A percentile compares a stretch with the other conserved stretches of the same genome.
Conservation (phyloP, 2,113 vertebrate genomes). For the Pseudopipra pipra region DNA sequence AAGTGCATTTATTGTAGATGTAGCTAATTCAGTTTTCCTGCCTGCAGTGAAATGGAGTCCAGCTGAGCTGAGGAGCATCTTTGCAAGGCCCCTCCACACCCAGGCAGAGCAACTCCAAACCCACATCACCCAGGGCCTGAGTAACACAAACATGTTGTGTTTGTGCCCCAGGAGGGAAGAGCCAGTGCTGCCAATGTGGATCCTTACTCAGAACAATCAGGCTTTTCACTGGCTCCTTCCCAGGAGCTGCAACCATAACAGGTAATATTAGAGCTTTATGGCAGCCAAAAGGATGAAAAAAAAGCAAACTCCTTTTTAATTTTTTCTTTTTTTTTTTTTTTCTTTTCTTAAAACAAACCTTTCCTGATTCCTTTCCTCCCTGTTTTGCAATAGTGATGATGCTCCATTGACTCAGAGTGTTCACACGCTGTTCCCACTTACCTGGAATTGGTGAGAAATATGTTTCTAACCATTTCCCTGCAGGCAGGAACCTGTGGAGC, state of each 20-base stretch:
- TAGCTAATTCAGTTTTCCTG: neutral
- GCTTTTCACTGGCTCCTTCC: neutral
- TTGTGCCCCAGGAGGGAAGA: neutral
- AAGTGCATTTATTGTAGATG: neutral
- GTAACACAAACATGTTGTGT: fast-evolving
- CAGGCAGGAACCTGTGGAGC: neutral
- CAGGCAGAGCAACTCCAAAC: neutral
- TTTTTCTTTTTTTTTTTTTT: no score
- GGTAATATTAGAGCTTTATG: neutral
- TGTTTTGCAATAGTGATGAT: neutral
- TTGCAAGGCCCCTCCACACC: neutral
- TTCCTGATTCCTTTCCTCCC: neutral
- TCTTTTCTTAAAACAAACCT: neutral
- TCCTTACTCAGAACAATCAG: neutral
- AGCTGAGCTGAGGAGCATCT: neutral
- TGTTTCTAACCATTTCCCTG: neutral
- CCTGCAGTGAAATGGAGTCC: neutral
- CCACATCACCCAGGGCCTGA: neutral
- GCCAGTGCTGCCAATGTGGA: fast-evolving
- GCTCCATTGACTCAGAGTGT: neutral
- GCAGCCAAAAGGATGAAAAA: neutral
- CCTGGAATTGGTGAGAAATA: neutral
- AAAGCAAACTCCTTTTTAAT: neutral
- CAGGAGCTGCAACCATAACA: neutral
- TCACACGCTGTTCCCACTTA: neutral